Evolutionary conservation across 1,140 invertebrate species (phyloP).

Genomic region (Centruroides sculpturatus): DNA sequence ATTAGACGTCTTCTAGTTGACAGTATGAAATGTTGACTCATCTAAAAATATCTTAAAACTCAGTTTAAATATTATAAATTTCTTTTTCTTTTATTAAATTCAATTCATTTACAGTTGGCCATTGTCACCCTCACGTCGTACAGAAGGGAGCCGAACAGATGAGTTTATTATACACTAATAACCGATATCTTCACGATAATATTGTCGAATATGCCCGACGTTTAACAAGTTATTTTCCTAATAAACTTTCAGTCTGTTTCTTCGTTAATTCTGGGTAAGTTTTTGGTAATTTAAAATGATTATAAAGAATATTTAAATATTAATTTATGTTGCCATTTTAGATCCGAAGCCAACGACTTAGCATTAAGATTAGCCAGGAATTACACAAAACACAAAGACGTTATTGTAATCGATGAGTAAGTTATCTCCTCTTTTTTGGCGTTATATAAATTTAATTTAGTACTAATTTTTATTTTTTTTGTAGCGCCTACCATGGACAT

Average conservation of each 20-base stretch:
- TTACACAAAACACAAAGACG: slow-evolving; percentile 73
- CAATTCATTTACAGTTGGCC: slow-evolving; percentile 55
- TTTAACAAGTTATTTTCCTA: slow-evolving; percentile 57
- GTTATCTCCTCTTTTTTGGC: slow-evolving; percentile 8
- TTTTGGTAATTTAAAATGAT: not conserved
- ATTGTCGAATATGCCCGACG: slow-evolving; percentile 78
- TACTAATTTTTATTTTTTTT: slow-evolving; percentile 2
- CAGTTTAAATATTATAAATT: no score
- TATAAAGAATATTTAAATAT: not conserved
- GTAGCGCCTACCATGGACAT: slow-evolving; percentile 95
- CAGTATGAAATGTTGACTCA: no score
- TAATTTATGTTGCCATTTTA: slow-evolving; percentile 27
- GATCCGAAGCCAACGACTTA: slow-evolving; percentile 98
- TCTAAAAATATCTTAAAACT: no score
- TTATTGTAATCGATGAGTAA: slow-evolving; percentile 93
- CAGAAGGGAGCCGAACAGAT: slow-evolving; percentile 76
- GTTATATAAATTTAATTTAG: not conserved
- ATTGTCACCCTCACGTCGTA: slow-evolving; percentile 89
- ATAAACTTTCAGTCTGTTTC: slow-evolving; percentile 68
- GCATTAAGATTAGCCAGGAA: slow-evolving; percentile 77
- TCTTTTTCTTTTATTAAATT: no score
- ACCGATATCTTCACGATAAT: slow-evolving; percentile 88
- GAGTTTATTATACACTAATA: slow-evolving; percentile 79
- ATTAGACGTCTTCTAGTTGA: no score
- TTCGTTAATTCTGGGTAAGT: slow-evolving; percentile 80